Base-by-base conservation (phyloP, 2,113 vertebrate genomes). In the Triplophysa rosa region DNA sequence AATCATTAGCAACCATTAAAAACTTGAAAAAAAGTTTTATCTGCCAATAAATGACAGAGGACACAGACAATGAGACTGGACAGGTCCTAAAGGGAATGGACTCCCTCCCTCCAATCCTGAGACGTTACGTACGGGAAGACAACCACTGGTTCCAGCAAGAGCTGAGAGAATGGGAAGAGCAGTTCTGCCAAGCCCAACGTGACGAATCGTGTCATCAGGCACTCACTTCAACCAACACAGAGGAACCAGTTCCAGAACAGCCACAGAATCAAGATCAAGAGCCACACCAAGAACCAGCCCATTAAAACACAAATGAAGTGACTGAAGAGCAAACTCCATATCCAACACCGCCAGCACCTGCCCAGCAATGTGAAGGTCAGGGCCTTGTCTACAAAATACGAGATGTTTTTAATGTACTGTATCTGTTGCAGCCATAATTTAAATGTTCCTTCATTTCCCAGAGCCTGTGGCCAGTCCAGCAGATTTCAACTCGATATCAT, bases 91-190 rank as follows among this genome's bases (percentile, higher is more conserved):
- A 82, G 40, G 95, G 96, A 49, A 86, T 97, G 37, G 94, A 96
- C 52, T 86, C 90, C 11, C 87, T 99, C 47, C 91, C 95, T 0
- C 63, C 90, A 0, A 85, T 94, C 37, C 94, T 99, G 33, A 90
- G 90, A 45, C 94, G 89, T 33, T 97, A 94, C 59, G 93, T 99
- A 76, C 90, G 93, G 33, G 95, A 98, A 82, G 95, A 98, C 76
- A 99, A 98, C 90, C 94, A 93, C 90, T 92, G 92, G 79, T 95
- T 99, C 72, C 95, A 97, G 86, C 95, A 94, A 83, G 96, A 99
- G 89, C 88, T 96, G 5, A 95, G 91, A 2, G 96, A 97, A 42
- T 97, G 95, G 97, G 93, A 97, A 54, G 95, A 96, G 77, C 96
- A 97, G 42, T 94, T 94, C 47, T 94, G 94, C 82, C 96, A 96